Evolutionary conservation across 2,113 vertebrate genomes (phyloP), one percentile per base, ranked within the genome.

Genomic region (Cyanoramphus novaezelandiae): DNA sequence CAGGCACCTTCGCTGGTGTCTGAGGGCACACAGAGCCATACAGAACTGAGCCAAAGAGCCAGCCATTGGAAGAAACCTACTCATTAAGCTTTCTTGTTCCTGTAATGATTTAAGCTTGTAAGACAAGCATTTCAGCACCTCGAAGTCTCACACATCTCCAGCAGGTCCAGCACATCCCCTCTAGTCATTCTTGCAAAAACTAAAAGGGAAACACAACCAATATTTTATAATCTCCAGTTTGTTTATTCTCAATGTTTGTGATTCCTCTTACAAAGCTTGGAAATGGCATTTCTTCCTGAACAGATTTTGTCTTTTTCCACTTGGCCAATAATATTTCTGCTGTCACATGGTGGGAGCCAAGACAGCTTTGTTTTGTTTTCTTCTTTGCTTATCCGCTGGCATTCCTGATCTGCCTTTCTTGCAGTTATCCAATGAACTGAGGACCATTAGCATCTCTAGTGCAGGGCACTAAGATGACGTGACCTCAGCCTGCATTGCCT

Each of bases 201-300:
- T 85, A 52, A 50, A 75, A 75, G 47, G 19, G 57, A 39, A 89
- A 60, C 31, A 35, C n/a, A 64, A 50, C 10, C 44, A 80, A 19
- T 92, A 74, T 95, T 90, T 95, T 64, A 37, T 69, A 75, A n/a
- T 82, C 27, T 77, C 41, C 70, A 33, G 27, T 84, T 57, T 94
- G 86, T 95, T 91, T 91, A 81, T 89, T 92, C 79, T 74, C 86
- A 70, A n/a, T 96, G 60, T 69, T 95, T 95, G 43, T 28, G 59
- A 77, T 78, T 92, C 41, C 29, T 88, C 62, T 59, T 77, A 69
- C 21, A 76, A 90, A 86, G 55, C 59, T 80, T 94, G 67, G 63
- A 97, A 96, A 88, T 44, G 75, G 11, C 13, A 75, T 50, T 93
- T 86, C 41, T 87, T 81, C 70, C 47, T 87, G 77, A 69, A 92